These are phyloP conservation scores for Vespertilio murinus DNA, from an alignment of 2,797 vertebrate genomes.

Conservation along the genomic window DNA sequence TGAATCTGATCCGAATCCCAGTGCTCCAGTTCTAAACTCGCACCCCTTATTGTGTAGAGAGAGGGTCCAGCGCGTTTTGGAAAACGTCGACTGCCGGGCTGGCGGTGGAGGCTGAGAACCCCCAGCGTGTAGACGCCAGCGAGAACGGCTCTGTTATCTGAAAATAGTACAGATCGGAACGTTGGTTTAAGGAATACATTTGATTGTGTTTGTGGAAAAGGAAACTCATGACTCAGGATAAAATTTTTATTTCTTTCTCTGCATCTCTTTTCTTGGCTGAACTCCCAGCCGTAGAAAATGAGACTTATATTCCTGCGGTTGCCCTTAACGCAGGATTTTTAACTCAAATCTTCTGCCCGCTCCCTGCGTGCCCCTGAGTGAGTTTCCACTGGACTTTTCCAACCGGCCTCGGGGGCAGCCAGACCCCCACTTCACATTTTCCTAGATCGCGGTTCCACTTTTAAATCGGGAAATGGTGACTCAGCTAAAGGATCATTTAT, in stretches of 20 bases:
- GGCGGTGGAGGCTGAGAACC: neutral
- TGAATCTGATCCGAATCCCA: neutral
- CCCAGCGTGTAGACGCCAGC: neutral
- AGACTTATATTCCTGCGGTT: neutral
- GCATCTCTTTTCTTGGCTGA: conserved; percentile 44
- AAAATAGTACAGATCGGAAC: neutral
- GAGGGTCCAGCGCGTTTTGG: accelerated
- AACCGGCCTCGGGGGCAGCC: neutral
- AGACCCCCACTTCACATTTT: neutral
- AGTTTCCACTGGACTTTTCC: neutral
- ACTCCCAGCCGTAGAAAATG: neutral
- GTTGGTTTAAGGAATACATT: conserved; percentile 49
- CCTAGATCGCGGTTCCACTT: neutral
- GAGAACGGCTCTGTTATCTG: neutral
- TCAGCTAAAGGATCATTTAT: neutral
- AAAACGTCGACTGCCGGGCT: neutral
- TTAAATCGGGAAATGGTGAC: neutral
- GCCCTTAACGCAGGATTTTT: neutral
- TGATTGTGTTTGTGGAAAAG: conserved; percentile 18
- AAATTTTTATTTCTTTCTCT: conserved; percentile 38
- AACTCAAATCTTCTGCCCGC: neutral
- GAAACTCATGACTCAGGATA: neutral
- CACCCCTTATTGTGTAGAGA: neutral
- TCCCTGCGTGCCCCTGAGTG: neutral
- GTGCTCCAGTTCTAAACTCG: neutral